phyloP scores from a whole-genome alignment of 2,113 vertebrate genomes.

The Erythrocercus mccallii region DNA sequence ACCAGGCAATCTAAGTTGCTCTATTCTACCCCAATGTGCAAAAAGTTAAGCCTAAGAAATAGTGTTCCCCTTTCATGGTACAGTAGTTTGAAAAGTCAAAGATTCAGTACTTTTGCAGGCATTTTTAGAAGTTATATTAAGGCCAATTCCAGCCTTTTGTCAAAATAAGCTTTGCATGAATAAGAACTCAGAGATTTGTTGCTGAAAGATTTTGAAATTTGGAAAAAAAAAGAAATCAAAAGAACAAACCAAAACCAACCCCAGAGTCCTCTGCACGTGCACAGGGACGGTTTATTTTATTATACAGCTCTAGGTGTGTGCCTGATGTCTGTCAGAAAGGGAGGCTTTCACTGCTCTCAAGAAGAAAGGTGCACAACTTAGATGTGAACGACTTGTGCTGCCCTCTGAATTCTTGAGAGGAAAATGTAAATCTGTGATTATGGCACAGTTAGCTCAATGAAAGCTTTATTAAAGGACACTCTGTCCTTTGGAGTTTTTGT shows the following conservation, averaged over 20 bases:
- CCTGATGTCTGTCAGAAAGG: background rate
- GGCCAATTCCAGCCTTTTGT: background rate
- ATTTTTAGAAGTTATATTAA: constrained; percentile 15
- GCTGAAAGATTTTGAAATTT: background rate
- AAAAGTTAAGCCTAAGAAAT: constrained; percentile 20
- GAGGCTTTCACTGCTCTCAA: background rate
- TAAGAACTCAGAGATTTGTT: background rate
- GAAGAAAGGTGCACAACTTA: background rate
- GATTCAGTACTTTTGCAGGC: background rate
- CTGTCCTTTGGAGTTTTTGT: background rate
- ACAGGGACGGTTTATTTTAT: background rate
- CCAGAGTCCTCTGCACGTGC: background rate
- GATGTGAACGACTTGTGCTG: background rate
- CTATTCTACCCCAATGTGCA: background rate
- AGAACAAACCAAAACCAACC: background rate
- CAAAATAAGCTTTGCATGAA: background rate
- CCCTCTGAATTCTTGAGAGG: background rate
- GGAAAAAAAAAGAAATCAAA: background rate
- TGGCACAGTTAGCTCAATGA: background rate
- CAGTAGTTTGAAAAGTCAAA: background rate
- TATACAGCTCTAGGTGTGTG: background rate
- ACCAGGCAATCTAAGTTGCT: background rate
- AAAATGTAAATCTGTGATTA: background rate
- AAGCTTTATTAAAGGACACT: background rate
- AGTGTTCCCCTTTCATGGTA: background rate